Percentiles rank a stretch among this genome's conserved stretches.
phyloP scores from a whole-genome alignment of 2,113 vertebrate species.

The Gobius niger region DNA sequence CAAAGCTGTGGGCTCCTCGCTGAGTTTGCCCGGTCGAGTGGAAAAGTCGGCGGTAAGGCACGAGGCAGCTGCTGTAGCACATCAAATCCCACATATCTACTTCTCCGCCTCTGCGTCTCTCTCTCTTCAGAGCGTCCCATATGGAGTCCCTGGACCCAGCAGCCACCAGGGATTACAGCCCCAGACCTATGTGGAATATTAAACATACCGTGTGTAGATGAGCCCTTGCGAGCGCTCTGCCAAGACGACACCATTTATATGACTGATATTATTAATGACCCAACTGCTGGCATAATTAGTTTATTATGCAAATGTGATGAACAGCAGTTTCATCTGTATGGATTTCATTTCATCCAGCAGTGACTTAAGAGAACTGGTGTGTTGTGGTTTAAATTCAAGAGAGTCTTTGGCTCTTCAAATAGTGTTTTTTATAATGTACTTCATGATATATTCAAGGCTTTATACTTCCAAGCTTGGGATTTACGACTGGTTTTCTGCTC shows the following conservation, averaged over 20 bases:
- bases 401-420: conserved; percentile 34
- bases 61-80: conserved; percentile 35
- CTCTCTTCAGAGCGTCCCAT: conserved; percentile 5
- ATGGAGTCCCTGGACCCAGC: conserved; percentile 18
- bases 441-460: neutral
- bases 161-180: conserved; percentile 43
- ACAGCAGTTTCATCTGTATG: conserved; percentile 37
- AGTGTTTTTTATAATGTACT: conserved; percentile 32
- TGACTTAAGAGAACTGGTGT: conserved; percentile 43
- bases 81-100: conserved; percentile 31
- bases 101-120: conserved; percentile 7
- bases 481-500: too few species aligned
- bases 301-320: conserved; percentile 59
- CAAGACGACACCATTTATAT: conserved; percentile 52
- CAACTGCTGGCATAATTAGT: conserved; percentile 50
- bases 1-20: conserved; percentile 1
- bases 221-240: conserved; percentile 43
- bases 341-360: conserved; percentile 46
- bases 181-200: conserved; percentile 57
- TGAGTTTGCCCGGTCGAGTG: neutral
- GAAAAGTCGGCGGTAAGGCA: conserved; percentile 15
- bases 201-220: conserved; percentile 45
- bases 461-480: too few species aligned
- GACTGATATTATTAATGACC: conserved; percentile 67
- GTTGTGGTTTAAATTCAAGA: conserved; percentile 36